Base-by-base conservation (phyloP, 1,140 invertebrate genomes). In the Centruroides sculpturatus region DNA sequence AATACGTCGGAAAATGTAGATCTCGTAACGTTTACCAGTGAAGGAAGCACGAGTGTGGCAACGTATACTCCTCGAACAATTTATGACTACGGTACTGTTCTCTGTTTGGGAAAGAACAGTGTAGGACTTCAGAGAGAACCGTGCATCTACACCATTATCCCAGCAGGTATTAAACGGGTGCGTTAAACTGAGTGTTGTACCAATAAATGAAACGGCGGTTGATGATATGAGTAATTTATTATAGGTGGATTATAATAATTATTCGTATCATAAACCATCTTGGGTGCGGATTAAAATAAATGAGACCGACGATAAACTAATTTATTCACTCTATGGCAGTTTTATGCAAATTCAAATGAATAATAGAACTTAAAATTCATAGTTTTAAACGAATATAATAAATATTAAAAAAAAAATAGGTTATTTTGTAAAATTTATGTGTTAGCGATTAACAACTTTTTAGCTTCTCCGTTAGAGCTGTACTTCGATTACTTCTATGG, bases 1-100 rank as follows among this genome's bases (percentile, higher is more conserved):
- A 91, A 89, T 71, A 89, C 89, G 3, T 87, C 87, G 0, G 89
- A 91, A 69, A 89, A 82, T 65, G 84, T 89, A 66, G 86, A 90
- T 35, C 47, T 60, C 3, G 56, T 62, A 11, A 57, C 63, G 3
- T 77, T 80, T 63, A 75, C 77, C 69, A 81, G 78, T 67, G 77
- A 78, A 5, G 67, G 66, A n/a, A 64, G 61, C 9, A 66, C 60
- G 13, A 87, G 84, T 68, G 80, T 81, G 64, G 77, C 83, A 65
- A 82, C 78, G 72, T 87, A 81, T 72, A 81, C 77, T 57, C 80
- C 80, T 41, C 76, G 74, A 59, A 72, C 72, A 51, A 80, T 81
- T 56, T 78, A 79, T 34, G 87, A 91, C 71, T 81, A 87, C 62
- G 87, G 88, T 59, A 87, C 68, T 9, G 55, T 72, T 7, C 57